These are phyloP conservation scores for Clarias batrachus DNA, from an alignment of 2,113 vertebrate species.

Conservation along the genomic window DNA sequence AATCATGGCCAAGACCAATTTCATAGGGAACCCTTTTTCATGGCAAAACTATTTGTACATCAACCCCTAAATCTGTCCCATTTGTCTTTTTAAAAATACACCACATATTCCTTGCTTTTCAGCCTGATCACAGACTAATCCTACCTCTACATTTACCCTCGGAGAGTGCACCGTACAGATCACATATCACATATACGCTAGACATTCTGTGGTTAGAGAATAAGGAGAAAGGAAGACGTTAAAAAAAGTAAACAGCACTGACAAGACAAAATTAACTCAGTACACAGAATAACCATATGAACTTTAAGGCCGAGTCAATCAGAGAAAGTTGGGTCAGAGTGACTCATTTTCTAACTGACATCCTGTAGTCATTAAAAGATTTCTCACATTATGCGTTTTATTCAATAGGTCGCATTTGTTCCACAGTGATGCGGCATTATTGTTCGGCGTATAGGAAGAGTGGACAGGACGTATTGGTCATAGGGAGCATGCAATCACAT, in stretches of 20 bases:
- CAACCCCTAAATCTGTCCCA: background rate
- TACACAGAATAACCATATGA: background rate
- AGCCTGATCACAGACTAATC: background rate
- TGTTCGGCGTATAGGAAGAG: background rate
- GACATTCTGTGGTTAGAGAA: constrained; percentile 3
- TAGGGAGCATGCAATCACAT: constrained; percentile 15
- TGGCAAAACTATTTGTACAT: background rate
- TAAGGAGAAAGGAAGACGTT: background rate
- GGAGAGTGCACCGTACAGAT: background rate
- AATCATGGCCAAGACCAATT: background rate
- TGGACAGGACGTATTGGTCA: background rate
- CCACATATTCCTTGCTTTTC: background rate
- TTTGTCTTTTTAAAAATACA: background rate
- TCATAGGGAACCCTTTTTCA: background rate
- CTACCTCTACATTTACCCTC: background rate
- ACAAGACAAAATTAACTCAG: background rate
- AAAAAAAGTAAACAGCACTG: constrained; percentile 17
- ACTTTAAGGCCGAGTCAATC: background rate
- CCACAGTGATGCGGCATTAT: background rate
- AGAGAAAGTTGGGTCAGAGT: background rate
- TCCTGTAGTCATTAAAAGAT: background rate
- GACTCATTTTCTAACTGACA: constrained; percentile 32
- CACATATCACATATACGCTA: background rate
- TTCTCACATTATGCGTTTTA: background rate
- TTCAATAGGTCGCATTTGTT: background rate